These are phyloP conservation scores for Anastrepha ludens DNA, from an alignment of 1,140 invertebrate genomes.

Conservation along the genomic window DNA sequence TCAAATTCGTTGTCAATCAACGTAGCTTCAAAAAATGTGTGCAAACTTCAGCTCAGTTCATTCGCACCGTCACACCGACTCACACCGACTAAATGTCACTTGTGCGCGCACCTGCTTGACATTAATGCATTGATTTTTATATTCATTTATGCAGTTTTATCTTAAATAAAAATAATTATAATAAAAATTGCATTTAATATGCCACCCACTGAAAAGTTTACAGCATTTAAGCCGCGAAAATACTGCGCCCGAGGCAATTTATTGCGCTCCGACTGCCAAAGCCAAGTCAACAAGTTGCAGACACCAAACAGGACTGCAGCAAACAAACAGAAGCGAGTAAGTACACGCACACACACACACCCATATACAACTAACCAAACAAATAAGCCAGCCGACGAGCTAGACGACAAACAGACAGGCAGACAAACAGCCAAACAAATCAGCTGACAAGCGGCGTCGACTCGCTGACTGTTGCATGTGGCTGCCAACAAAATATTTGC, in stretches of 20 bases:
- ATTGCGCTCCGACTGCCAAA: conserved; percentile 17
- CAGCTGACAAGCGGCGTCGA: conserved; percentile 38
- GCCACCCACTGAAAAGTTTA: conserved; percentile 25
- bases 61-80: conserved; percentile 4
- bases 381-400: conserved; percentile 16
- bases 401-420: background rate
- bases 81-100: conserved; percentile 19
- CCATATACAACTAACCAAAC: background rate
- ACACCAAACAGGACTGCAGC: conserved; percentile 46
- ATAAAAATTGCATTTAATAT: conserved; percentile 33
- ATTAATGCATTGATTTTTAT: conserved; percentile 31
- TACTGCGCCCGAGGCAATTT: conserved; percentile 13
- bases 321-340: background rate
- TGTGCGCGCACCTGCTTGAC: conserved; percentile 41
- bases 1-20: conserved; percentile 29
- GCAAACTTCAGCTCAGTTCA: background rate
- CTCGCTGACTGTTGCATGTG: conserved; percentile 42
- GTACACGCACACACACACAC: background rate
- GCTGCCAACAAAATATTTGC: conserved; percentile 17
- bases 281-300: conserved; percentile 48
- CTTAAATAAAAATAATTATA: background rate
- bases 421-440: background rate
- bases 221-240: conserved; percentile 43
- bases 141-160: background rate
- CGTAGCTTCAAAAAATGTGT: background rate